Conservation (phyloP, 2,888 invertebrate genomes). For the Platycheirus albimanus region DNA sequence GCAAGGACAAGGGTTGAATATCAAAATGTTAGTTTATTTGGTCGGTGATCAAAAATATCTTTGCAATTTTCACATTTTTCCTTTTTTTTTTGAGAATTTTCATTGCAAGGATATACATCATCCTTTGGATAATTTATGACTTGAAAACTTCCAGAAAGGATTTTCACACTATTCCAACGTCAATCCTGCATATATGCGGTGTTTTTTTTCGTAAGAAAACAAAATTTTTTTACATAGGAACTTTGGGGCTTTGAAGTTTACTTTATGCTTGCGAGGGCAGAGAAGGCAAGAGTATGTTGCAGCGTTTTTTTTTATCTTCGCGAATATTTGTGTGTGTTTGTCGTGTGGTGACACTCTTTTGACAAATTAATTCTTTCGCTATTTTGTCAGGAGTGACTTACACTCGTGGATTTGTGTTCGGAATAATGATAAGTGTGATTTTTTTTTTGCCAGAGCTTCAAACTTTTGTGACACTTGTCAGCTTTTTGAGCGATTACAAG, state of each 20-base stretch:
- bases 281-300: neutral
- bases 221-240: constrained; percentile 32
- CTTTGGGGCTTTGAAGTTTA: constrained; percentile 38
- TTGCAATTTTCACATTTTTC: constrained; percentile 36
- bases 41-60: constrained; percentile 59
- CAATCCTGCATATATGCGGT: neutral
- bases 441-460: constrained; percentile 15
- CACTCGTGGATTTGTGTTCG: neutral
- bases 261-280: neutral
- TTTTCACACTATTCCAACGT: constrained; percentile 31
- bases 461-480: constrained; percentile 28
- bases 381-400: constrained; percentile 48
- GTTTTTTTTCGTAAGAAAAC: neutral
- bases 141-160: constrained; percentile 47
- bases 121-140: constrained; percentile 59
- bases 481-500: constrained; percentile 1
- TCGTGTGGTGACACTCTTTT: constrained; percentile 51
- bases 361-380: constrained; percentile 62
- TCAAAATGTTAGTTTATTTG: constrained; percentile 67
- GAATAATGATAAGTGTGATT: neutral
- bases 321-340: constrained; percentile 16
- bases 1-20: constrained; percentile 63
- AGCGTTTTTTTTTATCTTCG: neutral
- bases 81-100: constrained; percentile 5
- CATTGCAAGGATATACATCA: constrained; percentile 12